These are phyloP conservation scores for Zingel zingel DNA, from an alignment of 2,113 vertebrate genomes.

Conservation along the genomic window DNA sequence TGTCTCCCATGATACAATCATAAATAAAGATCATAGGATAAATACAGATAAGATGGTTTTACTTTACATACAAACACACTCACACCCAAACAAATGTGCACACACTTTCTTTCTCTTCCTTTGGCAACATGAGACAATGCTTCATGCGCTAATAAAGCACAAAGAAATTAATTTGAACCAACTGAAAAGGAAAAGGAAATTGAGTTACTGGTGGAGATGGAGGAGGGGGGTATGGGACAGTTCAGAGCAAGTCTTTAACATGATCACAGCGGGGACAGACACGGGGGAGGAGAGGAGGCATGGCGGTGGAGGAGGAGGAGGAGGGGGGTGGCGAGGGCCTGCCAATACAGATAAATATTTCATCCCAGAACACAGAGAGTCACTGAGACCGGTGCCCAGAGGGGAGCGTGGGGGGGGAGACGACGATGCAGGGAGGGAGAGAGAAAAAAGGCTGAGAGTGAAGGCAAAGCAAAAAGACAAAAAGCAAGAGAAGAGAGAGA, in stretches of 20 bases:
- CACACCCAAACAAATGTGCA: conserved; percentile 7
- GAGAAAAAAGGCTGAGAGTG: conserved; percentile 13
- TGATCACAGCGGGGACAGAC: conserved; percentile 68
- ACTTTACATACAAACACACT: conserved; percentile 38
- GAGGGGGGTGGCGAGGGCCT: conserved; percentile 55
- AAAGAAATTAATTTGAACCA: conserved; percentile 22
- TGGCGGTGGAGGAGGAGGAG: conserved; percentile 3
- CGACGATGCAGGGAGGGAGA: neutral
- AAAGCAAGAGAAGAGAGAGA: conserved; percentile 33
- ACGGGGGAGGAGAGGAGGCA: conserved; percentile 44
- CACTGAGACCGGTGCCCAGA: conserved; percentile 71
- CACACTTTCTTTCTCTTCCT: conserved; percentile 3
- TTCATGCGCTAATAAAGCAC: conserved; percentile 22
- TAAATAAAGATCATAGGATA: conserved; percentile 55
- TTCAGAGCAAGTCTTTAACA: conserved; percentile 61
- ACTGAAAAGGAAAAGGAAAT: conserved; percentile 18
- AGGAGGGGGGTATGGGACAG: conserved; percentile 18
- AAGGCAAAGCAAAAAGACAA: conserved; percentile 31
- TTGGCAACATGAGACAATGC: conserved; percentile 23
- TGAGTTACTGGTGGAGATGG: conserved; percentile 33
- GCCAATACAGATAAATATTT: conserved; percentile 84
- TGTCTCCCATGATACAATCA: conserved; percentile 26
- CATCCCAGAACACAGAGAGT: conserved; percentile 69
- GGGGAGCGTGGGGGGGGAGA: conserved; percentile 37
- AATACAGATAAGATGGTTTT: conserved; percentile 23